phyloP scores from a whole-genome alignment of 2,113 vertebrate species.

The Otolemur garnettii region DNA sequence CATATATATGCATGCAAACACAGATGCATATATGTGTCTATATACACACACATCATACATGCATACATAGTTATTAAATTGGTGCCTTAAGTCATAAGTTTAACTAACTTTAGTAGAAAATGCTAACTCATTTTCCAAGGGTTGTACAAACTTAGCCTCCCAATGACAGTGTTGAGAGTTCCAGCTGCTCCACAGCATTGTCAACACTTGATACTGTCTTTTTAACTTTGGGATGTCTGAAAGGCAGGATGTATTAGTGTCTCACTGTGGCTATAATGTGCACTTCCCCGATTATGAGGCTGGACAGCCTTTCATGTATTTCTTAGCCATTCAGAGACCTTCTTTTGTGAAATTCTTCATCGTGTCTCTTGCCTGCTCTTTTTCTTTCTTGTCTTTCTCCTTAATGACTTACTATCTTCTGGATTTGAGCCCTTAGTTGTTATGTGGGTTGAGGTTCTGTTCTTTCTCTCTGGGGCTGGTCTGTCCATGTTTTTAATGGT shows the following conservation, averaged over 20 bases:
- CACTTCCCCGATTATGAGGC: neutral
- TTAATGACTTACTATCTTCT: neutral
- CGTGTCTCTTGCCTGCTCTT: neutral
- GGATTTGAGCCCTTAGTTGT: neutral
- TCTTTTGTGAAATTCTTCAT: neutral
- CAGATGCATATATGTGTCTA: neutral
- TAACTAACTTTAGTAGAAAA: neutral
- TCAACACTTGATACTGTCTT: neutral
- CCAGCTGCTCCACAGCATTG: neutral
- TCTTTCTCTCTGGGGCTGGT: neutral
- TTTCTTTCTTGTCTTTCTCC: neutral
- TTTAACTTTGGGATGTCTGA: neutral
- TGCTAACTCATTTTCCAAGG: neutral
- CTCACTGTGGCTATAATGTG: neutral
- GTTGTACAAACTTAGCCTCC: neutral
- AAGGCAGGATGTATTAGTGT: neutral
- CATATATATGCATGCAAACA: neutral
- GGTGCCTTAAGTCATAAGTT: neutral
- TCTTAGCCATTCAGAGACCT: neutral
- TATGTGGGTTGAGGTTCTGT: neutral
- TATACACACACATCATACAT: neutral
- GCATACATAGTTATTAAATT: neutral
- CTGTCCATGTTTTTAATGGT: neutral
- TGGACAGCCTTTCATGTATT: neutral
- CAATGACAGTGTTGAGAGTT: neutral